Base-by-base conservation (phyloP, 2,113 vertebrate species). In the Hydrolagus affinis region DNA sequence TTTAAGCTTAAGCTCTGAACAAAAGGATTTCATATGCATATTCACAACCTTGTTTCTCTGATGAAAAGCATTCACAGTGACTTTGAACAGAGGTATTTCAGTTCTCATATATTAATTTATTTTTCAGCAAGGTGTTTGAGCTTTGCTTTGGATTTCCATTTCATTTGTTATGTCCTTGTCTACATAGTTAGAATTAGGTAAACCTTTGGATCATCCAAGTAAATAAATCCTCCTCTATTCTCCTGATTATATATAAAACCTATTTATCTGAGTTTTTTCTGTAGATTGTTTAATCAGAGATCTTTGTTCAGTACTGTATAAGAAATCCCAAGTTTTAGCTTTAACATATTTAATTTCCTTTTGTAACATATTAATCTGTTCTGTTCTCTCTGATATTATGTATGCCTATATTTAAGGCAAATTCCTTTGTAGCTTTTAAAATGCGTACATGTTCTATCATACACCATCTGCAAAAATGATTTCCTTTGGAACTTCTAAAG, bases 141-240 rank as follows among this genome's bases (percentile, higher is more conserved):
- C 59, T 30, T 64, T 83, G 60, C 78, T 83, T 83, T 30, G 8
- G 62, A 83, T 83, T 83, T 83, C 25, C 77, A 83, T 66, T 83
- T 83, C 78, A 83, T 83, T 83, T 83, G 25, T 83, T 32, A 32
- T 83, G 23, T 83, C 28, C 60, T 66, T 83, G 62, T 64, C 77
- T 64, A 14, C 77, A 66, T 17, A 17, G 77, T 64, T 64, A 66
- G 62, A 83, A 83, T 66, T 83, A 83, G 60, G 78, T 66, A 83
- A 83, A 83, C 78, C 62, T 66, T 80, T 83, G 66, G 60, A 30
- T 83, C 78, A 83, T 83, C 78, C 78, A 66, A 80, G 76, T 83
- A 25, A 28, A 83, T 83, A 83, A 83, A 83, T 66, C 78, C 78
- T 83, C 66, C 78, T 28, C 78, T 83, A 83, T 83, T 60, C 78